A percentile compares a stretch with the other conserved stretches of the same genome.
Evolutionary conservation across 2,797 vertebrate species (phyloP).

Genomic region (Gephyroberyx darwinii): DNA sequence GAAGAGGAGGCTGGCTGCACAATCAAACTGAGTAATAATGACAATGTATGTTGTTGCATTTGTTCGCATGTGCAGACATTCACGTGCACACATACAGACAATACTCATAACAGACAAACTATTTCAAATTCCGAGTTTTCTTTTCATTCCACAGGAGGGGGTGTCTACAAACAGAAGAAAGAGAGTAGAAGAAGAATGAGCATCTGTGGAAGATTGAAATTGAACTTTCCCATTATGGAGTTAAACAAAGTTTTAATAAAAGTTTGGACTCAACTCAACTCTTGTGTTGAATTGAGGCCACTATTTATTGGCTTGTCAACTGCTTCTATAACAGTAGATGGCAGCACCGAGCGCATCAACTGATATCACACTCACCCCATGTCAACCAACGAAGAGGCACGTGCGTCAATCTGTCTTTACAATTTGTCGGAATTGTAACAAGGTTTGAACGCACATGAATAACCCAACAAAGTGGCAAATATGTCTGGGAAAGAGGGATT

Average conservation of each 20-base stretch:
- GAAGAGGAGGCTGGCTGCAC: constrained; percentile 63
- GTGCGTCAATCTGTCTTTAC: neutral
- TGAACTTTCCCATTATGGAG: neutral
- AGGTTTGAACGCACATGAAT: too few species aligned
- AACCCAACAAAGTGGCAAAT: too few species aligned
- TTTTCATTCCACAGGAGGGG: neutral
- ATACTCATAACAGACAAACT: neutral
- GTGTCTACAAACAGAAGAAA: constrained; percentile 15
- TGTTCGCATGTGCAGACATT: neutral
- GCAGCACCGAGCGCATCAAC: constrained; percentile 1
- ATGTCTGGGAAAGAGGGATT: too few species aligned
- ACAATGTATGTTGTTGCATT: neutral
- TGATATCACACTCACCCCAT: neutral
- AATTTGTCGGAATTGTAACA: too few species aligned
- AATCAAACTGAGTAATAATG: neutral
- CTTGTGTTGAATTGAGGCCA: neutral
- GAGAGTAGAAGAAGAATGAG: neutral
- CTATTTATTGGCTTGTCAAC: neutral
- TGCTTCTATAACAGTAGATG: neutral
- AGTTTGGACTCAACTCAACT: too few species aligned
- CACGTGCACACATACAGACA: neutral
- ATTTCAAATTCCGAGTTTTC: neutral
- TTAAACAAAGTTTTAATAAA: neutral
- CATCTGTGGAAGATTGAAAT: neutral
- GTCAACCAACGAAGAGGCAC: neutral